A percentile compares a stretch with the other conserved stretches of the same genome.
Evolutionary conservation across 2,113 vertebrate species (phyloP).

Genomic region (Triplophysa tibetana): DNA sequence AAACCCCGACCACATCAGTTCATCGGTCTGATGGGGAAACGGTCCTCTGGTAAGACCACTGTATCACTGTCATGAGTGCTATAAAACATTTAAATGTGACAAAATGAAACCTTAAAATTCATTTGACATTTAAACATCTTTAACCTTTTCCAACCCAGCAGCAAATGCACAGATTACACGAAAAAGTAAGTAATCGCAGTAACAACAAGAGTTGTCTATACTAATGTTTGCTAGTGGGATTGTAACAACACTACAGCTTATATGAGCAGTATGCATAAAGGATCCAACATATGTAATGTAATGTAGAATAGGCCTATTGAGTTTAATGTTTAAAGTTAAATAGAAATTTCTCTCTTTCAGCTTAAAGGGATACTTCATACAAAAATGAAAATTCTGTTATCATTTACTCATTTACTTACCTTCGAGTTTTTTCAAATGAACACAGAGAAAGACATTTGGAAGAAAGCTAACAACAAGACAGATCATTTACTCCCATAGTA

Average conservation of each 20-base stretch:
- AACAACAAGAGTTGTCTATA: background rate
- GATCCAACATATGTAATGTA: too few relatives aligned
- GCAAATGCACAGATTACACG: constrained; percentile 88
- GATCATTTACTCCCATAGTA: too few relatives aligned
- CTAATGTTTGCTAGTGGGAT: background rate
- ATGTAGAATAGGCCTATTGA: too few relatives aligned
- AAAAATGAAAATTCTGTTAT: too few relatives aligned
- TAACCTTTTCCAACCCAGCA: constrained; percentile 60
- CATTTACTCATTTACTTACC: too few relatives aligned
- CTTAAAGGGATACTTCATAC: too few relatives aligned
- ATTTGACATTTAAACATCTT: background rate
- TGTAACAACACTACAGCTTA: background rate
- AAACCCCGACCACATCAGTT: constrained; percentile 95
- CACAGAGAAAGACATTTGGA: too few relatives aligned
- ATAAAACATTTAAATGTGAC: background rate
- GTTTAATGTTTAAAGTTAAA: too few relatives aligned
- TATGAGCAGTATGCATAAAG: too few relatives aligned
- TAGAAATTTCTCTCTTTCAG: too few relatives aligned
- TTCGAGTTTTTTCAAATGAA: too few relatives aligned
- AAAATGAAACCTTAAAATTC: background rate
- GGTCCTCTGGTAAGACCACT: constrained; percentile 82
- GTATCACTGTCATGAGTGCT: background rate
- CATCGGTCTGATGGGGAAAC: constrained; percentile 95
- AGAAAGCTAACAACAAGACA: too few relatives aligned
- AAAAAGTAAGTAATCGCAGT: constrained; percentile 86